Percentiles rank a stretch among this genome's conserved stretches.
These are phyloP conservation scores for Drosophila monieri DNA, from an alignment of 2,888 invertebrate species.

Conservation along the genomic window DNA sequence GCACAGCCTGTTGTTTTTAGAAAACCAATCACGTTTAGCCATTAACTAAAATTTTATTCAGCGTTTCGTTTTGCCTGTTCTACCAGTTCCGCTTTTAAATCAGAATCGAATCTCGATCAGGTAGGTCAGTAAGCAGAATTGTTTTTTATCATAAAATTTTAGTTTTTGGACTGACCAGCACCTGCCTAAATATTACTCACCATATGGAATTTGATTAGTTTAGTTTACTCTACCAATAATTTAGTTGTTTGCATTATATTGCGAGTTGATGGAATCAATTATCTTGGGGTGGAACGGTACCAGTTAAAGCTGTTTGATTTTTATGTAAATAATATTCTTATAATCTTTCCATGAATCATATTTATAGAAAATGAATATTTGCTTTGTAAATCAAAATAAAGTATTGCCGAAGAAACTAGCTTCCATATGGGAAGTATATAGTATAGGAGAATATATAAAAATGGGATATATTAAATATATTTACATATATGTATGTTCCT, in stretches of 20 bases:
- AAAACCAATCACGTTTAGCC: slow-evolving; percentile 16
- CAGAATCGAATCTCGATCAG: not conserved
- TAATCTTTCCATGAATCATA: not conserved
- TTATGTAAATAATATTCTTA: not conserved
- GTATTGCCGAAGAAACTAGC: too few relatives aligned
- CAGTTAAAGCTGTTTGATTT: not conserved
- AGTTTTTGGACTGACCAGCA: not conserved
- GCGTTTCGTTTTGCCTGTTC: not conserved
- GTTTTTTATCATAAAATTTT: not conserved
- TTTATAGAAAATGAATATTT: too few relatives aligned
- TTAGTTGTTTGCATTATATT: not conserved
- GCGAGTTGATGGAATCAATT: not conserved
- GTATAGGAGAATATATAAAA: too few relatives aligned
- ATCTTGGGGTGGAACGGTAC: not conserved
- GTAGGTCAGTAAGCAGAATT: slow-evolving; percentile 14
- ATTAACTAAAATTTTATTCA: not conserved
- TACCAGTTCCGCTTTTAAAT: not conserved
- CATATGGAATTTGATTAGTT: not conserved
- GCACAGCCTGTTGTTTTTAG: slow-evolving; percentile 22
- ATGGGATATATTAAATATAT: too few relatives aligned
- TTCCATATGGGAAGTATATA: too few relatives aligned
- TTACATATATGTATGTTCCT: too few relatives aligned
- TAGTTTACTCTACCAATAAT: not conserved
- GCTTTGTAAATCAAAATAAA: too few relatives aligned
- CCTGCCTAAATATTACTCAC: slow-evolving; percentile 1